Percentiles rank a stretch among this genome's conserved stretches.
Conservation (phyloP, 2,113 vertebrate genomes). For the Garra rufa region DNA sequence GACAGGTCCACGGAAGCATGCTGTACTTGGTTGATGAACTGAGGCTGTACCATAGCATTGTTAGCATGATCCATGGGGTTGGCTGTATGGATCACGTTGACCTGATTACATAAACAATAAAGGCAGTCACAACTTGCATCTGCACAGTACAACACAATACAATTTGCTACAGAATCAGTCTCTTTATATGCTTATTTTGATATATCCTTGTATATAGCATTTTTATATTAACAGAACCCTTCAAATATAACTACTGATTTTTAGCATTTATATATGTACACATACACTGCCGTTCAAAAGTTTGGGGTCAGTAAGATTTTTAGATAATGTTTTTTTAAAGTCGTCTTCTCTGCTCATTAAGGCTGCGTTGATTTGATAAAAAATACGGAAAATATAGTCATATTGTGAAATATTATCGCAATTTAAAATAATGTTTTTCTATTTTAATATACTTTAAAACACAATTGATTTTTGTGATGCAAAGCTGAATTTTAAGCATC, state of each 20-base stretch:
- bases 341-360: too few species aligned
- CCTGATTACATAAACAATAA: constrained; percentile 71
- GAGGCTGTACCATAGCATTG: constrained; percentile 89
- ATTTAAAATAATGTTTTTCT: too few species aligned
- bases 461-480: too few species aligned
- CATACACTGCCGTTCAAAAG: too few species aligned
- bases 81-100: constrained; percentile 95
- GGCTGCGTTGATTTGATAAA: too few species aligned
- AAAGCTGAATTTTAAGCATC: too few species aligned
- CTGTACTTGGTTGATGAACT: constrained; percentile 92
- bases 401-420: too few species aligned
- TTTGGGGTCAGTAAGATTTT: too few species aligned
- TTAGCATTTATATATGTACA: not conserved
- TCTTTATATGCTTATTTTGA: not conserved
- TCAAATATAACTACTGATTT: not conserved
- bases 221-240: not conserved
- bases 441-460: too few species aligned
- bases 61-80: constrained; percentile 86
- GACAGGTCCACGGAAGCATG: constrained; percentile 93
- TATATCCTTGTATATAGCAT: not conserved
- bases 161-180: not conserved
- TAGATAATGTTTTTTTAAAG: too few species aligned
- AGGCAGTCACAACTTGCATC: not conserved
- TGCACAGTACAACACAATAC: not conserved
- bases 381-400: too few species aligned